Evolutionary conservation across 2,797 vertebrate species (phyloP).

Genomic region (Oryzias dopingdopingensis): DNA sequence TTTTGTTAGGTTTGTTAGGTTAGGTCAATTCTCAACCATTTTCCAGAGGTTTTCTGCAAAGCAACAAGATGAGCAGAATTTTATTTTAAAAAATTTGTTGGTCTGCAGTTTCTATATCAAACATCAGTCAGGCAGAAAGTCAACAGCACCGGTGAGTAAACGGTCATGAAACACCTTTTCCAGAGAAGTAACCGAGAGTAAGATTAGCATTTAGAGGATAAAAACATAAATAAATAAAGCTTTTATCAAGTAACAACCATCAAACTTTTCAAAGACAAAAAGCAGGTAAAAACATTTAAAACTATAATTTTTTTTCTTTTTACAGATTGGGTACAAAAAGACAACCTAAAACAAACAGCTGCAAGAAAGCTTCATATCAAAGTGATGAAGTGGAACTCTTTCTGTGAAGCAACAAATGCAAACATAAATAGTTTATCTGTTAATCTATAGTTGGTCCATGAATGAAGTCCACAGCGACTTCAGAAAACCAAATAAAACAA

Average conservation of each 20-base stretch:
- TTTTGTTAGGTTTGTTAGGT: too few species aligned
- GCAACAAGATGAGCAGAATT: slow-evolving; percentile 5
- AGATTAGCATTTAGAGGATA: slow-evolving; percentile 18
- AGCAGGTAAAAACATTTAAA: neutral
- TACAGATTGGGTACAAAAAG: slow-evolving; percentile 1
- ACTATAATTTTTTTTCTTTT: neutral
- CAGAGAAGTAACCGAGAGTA: neutral
- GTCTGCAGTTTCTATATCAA: slow-evolving; percentile 8
- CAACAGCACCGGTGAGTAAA: slow-evolving; percentile 10
- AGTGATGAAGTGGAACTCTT: neutral
- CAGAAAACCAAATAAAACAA: slow-evolving; percentile 36
- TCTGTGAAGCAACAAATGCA: neutral
- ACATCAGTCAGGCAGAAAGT: slow-evolving; percentile 2
- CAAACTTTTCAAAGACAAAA: slow-evolving; percentile 1
- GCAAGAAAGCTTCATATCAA: neutral
- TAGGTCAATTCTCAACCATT: too few species aligned
- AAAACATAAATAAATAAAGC: slow-evolving; percentile 51
- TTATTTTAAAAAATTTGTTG: slow-evolving; percentile 27
- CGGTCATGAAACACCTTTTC: neutral
- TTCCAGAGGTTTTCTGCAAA: neutral
- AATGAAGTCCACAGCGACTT: neutral
- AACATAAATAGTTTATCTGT: neutral
- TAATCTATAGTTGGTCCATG: neutral
- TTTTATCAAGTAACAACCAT: slow-evolving; percentile 5
- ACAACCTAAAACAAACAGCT: neutral